Conservation (phyloP, 64 coral and sea anemone species). For the Montipora efflorescens region DNA sequence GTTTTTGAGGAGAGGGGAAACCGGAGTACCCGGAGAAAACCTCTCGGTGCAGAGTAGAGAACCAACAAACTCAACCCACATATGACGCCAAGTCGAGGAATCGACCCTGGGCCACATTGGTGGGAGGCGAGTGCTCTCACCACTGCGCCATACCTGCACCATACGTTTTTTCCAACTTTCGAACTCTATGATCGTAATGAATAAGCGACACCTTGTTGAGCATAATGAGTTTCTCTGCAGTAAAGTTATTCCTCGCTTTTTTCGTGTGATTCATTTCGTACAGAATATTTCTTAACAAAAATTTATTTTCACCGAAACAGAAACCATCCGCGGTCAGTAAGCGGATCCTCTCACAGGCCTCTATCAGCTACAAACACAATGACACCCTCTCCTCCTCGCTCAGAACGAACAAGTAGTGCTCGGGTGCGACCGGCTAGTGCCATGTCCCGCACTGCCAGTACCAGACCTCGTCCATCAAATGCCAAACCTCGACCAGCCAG, state of each 20-base stretch:
- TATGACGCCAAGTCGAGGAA: too few relatives aligned
- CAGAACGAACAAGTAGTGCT: slow-evolving; percentile 45
- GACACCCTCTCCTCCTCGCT: slow-evolving; percentile 80
- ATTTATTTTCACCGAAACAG: neutral
- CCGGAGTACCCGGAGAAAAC: too few relatives aligned
- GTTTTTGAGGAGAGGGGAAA: too few relatives aligned
- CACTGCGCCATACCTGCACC: too few relatives aligned
- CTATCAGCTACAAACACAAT: slow-evolving; percentile 68
- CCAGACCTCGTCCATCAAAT: slow-evolving; percentile 39
- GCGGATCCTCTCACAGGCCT: slow-evolving; percentile 54
- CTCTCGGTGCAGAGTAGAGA: too few relatives aligned
- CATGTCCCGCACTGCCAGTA: slow-evolving; percentile 48
- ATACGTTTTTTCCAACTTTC: too few relatives aligned
- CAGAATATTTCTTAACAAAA: neutral
- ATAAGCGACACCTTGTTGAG: too few relatives aligned
- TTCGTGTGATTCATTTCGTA: neutral
- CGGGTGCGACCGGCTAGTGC: slow-evolving; percentile 77
- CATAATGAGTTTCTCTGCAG: too few relatives aligned
- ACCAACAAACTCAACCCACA: too few relatives aligned
- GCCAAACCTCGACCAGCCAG: slow-evolving; percentile 55
- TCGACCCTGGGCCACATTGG: too few relatives aligned
- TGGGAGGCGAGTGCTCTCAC: too few relatives aligned
- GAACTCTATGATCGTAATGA: too few relatives aligned
- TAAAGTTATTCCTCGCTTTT: neutral
- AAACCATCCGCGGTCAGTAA: slow-evolving; percentile 67